Conservation (phyloP, 2,113 vertebrate species). For the Protomyctophum bolini region DNA sequence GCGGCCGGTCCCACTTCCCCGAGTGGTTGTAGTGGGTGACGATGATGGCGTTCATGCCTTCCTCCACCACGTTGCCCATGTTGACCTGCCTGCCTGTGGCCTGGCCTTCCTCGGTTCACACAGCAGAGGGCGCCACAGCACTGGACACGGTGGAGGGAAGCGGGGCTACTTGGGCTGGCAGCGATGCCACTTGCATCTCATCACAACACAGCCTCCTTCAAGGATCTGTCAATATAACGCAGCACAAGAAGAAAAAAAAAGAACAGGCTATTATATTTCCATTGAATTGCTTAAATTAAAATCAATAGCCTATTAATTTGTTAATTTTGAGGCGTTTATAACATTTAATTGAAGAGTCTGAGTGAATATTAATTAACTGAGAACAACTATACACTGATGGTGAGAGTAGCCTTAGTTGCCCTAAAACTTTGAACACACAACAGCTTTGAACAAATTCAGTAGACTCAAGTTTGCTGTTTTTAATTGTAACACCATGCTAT, state of each 20-base stretch:
- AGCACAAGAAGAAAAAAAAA: not conserved
- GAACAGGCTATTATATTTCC: not conserved
- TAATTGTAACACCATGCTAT: not conserved
- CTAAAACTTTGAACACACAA: too few species aligned
- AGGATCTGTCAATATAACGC: constrained; percentile 30
- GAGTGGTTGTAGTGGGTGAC: constrained; percentile 80
- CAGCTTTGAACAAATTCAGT: too few species aligned
- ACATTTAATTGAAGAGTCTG: too few species aligned
- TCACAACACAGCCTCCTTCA: constrained; percentile 2
- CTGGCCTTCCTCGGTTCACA: constrained; percentile 49
- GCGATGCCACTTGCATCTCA: constrained; percentile 37
- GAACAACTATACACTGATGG: too few species aligned
- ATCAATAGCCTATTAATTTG: not conserved
- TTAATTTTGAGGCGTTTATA: not conserved
- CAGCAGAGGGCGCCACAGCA: constrained; percentile 75
- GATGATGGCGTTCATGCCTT: constrained; percentile 75
- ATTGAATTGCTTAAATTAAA: not conserved
- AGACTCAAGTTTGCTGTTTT: not conserved
- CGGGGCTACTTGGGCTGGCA: constrained; percentile 27
- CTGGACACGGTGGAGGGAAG: constrained; percentile 33
- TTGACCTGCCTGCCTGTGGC: constrained; percentile 12
- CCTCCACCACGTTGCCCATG: constrained; percentile 60
- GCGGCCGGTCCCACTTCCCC: constrained; percentile 75
- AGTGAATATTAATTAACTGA: too few species aligned
- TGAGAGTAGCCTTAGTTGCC: too few species aligned